Conservation (phyloP, 2,113 vertebrate species). For the Gobiocypris rarus region DNA sequence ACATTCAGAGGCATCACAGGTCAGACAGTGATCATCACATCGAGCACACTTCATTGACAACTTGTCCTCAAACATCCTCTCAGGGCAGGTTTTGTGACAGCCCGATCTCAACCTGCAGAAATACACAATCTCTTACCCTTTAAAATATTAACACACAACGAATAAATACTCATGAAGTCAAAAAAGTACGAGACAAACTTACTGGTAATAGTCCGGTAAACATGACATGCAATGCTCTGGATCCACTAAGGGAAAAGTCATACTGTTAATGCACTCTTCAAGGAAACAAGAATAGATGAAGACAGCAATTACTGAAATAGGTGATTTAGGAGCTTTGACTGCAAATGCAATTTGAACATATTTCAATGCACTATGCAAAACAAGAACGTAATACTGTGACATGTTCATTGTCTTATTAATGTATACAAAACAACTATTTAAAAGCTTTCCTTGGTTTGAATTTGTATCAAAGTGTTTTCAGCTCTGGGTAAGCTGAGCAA, state of each 20-base stretch:
- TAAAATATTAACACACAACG: neutral
- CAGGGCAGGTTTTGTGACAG: conserved; percentile 85
- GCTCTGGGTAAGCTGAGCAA: neutral
- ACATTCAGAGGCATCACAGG: conserved; percentile 82
- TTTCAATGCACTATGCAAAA: neutral
- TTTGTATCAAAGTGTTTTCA: neutral
- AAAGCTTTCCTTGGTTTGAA: neutral
- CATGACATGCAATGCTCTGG: conserved; percentile 66
- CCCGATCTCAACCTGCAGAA: conserved; percentile 75
- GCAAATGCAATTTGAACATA: neutral
- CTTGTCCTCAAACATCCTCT: conserved; percentile 77
- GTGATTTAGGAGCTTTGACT: neutral
- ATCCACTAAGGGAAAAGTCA: conserved; percentile 54
- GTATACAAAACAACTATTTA: neutral
- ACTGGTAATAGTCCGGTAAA: conserved; percentile 72
- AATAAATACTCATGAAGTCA: neutral
- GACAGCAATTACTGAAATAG: neutral
- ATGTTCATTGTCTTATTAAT: neutral
- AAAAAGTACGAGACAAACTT: conserved; percentile 49
- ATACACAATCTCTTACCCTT: neutral
- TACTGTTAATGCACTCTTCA: neutral
- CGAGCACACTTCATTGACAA: conserved; percentile 69
- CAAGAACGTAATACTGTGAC: neutral
- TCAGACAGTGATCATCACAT: conserved; percentile 76
- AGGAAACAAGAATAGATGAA: neutral